Evolutionary conservation across 2,888 invertebrate species (phyloP), one percentile per base, ranked within the genome.

Genomic region (Netelia melanura): DNA sequence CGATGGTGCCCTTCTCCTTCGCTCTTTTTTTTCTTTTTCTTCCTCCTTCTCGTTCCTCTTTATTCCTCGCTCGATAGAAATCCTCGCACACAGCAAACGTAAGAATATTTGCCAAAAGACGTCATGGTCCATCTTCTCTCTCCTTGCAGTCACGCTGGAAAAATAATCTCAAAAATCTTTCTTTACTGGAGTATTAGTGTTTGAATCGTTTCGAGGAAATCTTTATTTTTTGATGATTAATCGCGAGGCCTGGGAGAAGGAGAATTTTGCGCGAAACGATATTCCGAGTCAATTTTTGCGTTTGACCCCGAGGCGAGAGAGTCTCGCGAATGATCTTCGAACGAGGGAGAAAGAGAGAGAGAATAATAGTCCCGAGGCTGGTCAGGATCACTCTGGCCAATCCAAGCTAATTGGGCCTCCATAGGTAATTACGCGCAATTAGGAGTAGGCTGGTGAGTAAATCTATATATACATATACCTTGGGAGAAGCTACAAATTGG

Each of bases 341-440:
- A 89, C 87, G 83, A 86, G 81, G 76, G 64, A 44, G 58, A 72
- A 65, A 54, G 52, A 75, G 44, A 75, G 44, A 56, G 23, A 61
- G 74, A 43, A 58, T 80, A 83, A 82, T 86, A 88, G 87, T 90
- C 90, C 90, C 87, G 88, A 80, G 86, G 90, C 89, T 87, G 88
- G 89, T 76, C 88, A 84, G 87, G 88, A 89, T 90, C 90, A 88
- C 87, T 89, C 88, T 9, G 88, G 89, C 91, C 92, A 17, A 92
- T 93, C 90, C 91, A 88, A 91, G 89, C 92, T 93, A 93, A 93
- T 93, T 93, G 93, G 79, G 91, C 90, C 90, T 90, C 92, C 89
- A 90, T 91, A 91, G 92, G 91, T 93, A 93, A 93, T 93, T 93
- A 93, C 92, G 91, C 92, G 91, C 92, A 93, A 93, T 93, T 93